Conservation (phyloP, 2,797 vertebrate species). For the Scomberomorus guttatus region DNA sequence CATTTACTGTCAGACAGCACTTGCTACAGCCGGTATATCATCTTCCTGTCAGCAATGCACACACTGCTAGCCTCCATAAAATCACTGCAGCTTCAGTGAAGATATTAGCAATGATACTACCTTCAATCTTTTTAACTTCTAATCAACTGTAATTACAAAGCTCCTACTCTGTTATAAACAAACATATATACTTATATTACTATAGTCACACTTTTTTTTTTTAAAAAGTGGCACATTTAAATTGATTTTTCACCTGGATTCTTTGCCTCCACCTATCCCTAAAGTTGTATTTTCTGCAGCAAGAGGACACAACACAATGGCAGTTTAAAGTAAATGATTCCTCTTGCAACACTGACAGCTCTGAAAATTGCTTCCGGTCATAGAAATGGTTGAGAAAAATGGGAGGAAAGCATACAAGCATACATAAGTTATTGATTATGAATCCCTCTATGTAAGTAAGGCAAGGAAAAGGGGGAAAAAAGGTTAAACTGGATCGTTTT, state of each 20-base stretch:
- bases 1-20: constrained; percentile 78
- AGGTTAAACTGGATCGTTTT: neutral
- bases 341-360: neutral
- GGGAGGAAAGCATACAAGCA: no score
- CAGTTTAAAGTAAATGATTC: neutral
- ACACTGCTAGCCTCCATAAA: constrained; percentile 42
- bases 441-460: neutral
- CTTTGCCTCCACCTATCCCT: neutral
- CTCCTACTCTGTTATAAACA: constrained; percentile 2
- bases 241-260: constrained; percentile 5
- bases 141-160: constrained; percentile 27
- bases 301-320: neutral
- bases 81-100: constrained; percentile 21
- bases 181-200: neutral
- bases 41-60: constrained; percentile 64
- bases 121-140: constrained; percentile 27
- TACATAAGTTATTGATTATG: neutral
- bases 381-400: neutral
- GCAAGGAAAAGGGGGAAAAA: neutral
- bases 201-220: neutral
- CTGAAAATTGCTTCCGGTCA: neutral
- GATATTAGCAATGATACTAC: constrained; percentile 2
- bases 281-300: neutral
- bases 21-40: constrained; percentile 64
- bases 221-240: neutral